These are phyloP conservation scores for Drosophila merina DNA, from an alignment of 2,888 invertebrate species.

Conservation along the genomic window DNA sequence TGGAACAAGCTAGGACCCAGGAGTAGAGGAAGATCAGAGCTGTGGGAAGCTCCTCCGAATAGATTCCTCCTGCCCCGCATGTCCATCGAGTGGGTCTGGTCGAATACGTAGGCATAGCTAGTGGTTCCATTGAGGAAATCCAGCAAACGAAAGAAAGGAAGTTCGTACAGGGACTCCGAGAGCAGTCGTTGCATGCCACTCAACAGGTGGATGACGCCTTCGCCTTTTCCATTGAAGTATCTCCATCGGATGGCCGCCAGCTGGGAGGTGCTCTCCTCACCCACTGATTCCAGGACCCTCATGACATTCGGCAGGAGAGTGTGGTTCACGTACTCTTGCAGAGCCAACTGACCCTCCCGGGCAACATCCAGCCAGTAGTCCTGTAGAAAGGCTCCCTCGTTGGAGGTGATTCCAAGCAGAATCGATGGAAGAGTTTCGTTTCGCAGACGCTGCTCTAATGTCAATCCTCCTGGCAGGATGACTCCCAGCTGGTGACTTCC, in stretches of 20 bases:
- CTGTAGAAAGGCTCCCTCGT: constrained; percentile 87
- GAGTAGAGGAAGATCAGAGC: constrained; percentile 87
- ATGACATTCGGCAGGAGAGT: constrained; percentile 87
- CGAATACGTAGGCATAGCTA: constrained; percentile 82
- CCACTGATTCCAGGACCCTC: constrained; percentile 59
- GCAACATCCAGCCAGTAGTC: constrained; percentile 87
- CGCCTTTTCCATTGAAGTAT: constrained; percentile 75
- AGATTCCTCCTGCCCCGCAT: constrained; percentile 83
- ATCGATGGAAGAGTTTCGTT: constrained; percentile 85
- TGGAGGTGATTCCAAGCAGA: constrained; percentile 88
- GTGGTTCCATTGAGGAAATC: constrained; percentile 63
- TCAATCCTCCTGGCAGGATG: constrained; percentile 81
- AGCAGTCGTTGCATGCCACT: constrained; percentile 81
- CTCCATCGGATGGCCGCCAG: constrained; percentile 81
- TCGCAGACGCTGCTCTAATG: constrained; percentile 25
- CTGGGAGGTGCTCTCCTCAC: constrained; percentile 49
- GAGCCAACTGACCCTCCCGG: constrained; percentile 85
- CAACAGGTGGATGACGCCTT: constrained; percentile 72
- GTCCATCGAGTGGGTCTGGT: constrained; percentile 83
- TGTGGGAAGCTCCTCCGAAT: constrained; percentile 87
- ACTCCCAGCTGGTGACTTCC: constrained; percentile 87
- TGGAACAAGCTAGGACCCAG: constrained; percentile 88
- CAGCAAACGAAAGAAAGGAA: constrained; percentile 81
- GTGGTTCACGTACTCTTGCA: constrained; percentile 86
- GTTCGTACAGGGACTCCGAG: constrained; percentile 82